A percentile compares a stretch with the other conserved stretches of the same genome.
These are phyloP conservation scores for Ceyx melanurus DNA, from an alignment of 2,113 vertebrate species.

Conservation along the genomic window DNA sequence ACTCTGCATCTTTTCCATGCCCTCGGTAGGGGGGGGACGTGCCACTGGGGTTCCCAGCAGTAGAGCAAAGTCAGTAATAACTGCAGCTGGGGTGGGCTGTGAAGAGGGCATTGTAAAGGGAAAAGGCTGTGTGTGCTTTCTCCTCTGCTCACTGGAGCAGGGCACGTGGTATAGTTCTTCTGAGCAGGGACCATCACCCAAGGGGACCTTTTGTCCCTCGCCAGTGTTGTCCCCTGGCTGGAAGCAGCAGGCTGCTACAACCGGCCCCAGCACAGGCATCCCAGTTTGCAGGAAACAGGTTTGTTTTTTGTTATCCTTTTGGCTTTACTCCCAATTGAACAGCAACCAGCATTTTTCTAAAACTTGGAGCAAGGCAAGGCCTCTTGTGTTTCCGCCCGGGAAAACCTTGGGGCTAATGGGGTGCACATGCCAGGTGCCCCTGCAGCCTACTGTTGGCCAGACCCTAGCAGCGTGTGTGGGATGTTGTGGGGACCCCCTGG, in stretches of 20 bases:
- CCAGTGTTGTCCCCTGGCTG: neutral
- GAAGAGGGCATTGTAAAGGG: neutral
- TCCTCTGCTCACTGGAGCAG: accelerated
- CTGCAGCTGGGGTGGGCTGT: neutral
- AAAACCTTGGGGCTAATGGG: constrained; percentile 1
- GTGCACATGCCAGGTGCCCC: neutral
- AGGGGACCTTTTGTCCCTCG: neutral
- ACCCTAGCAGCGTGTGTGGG: neutral
- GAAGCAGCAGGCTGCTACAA: constrained; percentile 2
- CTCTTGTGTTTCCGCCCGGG: neutral
- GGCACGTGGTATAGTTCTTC: accelerated
- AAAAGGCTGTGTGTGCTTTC: neutral
- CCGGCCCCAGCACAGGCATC: neutral
- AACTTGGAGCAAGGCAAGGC: neutral
- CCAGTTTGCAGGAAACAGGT: constrained; percentile 34
- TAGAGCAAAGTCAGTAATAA: neutral
- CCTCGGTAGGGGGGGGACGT: neutral
- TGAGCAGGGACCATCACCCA: neutral
- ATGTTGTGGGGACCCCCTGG: neutral
- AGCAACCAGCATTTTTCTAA: constrained; percentile 25
- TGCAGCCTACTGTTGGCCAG: accelerated
- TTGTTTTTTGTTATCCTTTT: constrained; percentile 58
- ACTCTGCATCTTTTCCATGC: neutral
- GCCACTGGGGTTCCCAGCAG: neutral
- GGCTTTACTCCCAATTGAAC: constrained; percentile 52